Evolutionary conservation across 2,797 vertebrate genomes (phyloP).

Genomic region (Rachycentron canadum): DNA sequence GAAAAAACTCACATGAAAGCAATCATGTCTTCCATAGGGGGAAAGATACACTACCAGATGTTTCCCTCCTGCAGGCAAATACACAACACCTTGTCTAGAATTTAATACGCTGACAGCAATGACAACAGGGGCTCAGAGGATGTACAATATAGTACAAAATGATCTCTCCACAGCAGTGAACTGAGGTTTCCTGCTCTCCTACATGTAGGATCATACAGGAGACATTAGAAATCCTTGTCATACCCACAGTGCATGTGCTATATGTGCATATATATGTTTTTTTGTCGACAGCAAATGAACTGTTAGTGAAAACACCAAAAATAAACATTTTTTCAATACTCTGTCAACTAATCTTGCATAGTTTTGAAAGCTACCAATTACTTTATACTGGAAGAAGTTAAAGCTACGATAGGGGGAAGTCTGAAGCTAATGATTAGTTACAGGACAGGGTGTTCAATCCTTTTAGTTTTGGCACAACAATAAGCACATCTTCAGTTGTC

Average conservation of each 20-base stretch:
- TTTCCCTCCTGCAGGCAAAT: conserved; percentile 63
- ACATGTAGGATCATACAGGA: background rate
- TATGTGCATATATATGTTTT: background rate
- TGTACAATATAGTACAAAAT: conserved; percentile 29
- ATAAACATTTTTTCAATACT: too few relatives aligned
- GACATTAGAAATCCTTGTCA: background rate
- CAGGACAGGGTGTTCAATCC: too few relatives aligned
- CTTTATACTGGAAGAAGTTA: conserved; percentile 16
- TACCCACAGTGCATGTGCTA: conserved; percentile 2
- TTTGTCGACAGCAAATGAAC: too few relatives aligned
- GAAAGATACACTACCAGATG: conserved; percentile 59
- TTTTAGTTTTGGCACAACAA: too few relatives aligned
- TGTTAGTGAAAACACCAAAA: background rate
- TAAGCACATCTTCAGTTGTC: too few relatives aligned
- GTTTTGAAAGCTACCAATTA: conserved; percentile 39
- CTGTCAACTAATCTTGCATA: background rate
- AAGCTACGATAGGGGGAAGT: background rate
- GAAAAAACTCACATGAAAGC: conserved; percentile 54
- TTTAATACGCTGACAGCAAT: conserved; percentile 23
- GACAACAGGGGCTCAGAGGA: conserved; percentile 57
- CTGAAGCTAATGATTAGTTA: too few relatives aligned
- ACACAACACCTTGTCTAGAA: conserved; percentile 33
- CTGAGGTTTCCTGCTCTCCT: conserved; percentile 28
- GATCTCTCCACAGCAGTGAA: conserved; percentile 20
- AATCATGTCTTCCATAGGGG: conserved; percentile 43